A percentile compares a stretch with the other conserved stretches of the same genome.
Evolutionary conservation across 2,113 vertebrate species (phyloP).

Genomic region (Galeopterus variegatus): DNA sequence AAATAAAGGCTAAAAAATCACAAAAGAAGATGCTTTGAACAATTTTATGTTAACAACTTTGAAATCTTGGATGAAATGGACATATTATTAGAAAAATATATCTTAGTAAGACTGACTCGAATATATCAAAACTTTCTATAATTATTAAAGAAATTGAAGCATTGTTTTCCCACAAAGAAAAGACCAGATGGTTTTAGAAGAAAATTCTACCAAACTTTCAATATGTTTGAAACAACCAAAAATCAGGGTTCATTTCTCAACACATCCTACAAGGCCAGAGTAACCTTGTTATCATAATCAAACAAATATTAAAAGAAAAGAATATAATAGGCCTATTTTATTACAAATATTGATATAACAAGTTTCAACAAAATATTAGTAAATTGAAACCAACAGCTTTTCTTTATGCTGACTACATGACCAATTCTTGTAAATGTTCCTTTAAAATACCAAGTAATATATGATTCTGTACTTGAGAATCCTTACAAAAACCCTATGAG

Average conservation of each 20-base stretch:
- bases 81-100: neutral
- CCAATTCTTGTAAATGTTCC: neutral
- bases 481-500: neutral
- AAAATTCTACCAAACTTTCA: constrained; percentile 13
- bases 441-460: constrained; percentile 22
- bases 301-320: neutral
- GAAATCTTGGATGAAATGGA: neutral
- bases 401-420: neutral
- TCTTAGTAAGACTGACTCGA: neutral
- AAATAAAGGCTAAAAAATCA: neutral
- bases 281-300: constrained; percentile 6
- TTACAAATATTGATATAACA: neutral
- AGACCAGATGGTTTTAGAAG: neutral
- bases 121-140: constrained; percentile 19
- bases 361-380: constrained; percentile 8
- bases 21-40: neutral
- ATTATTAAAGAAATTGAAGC: constrained; percentile 3
- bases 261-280: constrained; percentile 25
- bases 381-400: neutral
- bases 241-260: neutral
- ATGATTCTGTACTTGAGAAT: neutral
- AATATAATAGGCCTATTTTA: neutral
- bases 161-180: neutral
- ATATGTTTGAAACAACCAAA: constrained; percentile 22
- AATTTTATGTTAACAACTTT: neutral